Conservation (phyloP, 2,888 invertebrate genomes). For the Melieria picta region DNA sequence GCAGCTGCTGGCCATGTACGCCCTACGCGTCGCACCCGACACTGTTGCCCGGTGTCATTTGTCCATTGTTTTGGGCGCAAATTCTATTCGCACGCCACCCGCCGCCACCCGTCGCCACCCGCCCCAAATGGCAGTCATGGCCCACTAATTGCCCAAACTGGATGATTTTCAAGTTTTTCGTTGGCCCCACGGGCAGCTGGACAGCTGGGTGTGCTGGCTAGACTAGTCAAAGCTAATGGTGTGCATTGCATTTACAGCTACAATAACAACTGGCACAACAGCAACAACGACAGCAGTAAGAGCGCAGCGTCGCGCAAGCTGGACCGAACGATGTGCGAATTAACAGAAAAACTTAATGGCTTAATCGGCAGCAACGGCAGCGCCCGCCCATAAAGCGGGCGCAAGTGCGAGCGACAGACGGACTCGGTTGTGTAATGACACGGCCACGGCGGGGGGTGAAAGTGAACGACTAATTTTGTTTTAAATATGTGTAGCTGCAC, state of each 20-base stretch:
- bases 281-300: background rate
- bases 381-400: background rate
- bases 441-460: too few relatives aligned
- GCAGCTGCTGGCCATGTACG: conserved; percentile 28
- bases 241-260: conserved; percentile 16
- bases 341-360: conserved; percentile 23
- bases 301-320: background rate
- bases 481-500: background rate
- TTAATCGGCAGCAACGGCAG: conserved; percentile 6
- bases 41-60: too few relatives aligned
- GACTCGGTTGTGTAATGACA: background rate
- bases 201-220: background rate
- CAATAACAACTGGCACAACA: background rate
- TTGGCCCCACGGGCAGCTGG: background rate
- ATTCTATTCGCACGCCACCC: too few relatives aligned
- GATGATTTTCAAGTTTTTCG: conserved; percentile 11
- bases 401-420: background rate
- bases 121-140: conserved; percentile 11
- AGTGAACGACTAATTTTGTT: background rate
- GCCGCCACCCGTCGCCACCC: background rate
- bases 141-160: conserved; percentile 17
- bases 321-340: background rate
- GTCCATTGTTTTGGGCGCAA: too few relatives aligned
- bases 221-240: conserved; percentile 15
- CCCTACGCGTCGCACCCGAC: too few relatives aligned